phyloP scores from a whole-genome alignment of 2,888 invertebrate genomes.

The Imbricaverruca yamaguchii region DNA sequence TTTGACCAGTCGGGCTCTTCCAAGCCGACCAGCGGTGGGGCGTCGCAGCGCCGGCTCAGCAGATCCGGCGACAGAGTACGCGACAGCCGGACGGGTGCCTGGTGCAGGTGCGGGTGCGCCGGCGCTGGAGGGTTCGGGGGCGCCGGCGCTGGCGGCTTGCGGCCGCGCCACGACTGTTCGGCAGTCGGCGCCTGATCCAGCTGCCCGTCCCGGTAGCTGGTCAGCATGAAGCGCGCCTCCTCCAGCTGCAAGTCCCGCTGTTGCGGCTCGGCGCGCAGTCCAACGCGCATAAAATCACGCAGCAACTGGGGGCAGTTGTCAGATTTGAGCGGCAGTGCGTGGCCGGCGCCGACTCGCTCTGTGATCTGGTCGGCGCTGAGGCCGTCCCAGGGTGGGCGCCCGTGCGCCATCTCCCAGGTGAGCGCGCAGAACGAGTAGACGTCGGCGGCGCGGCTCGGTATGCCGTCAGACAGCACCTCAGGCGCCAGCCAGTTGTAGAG shows the following conservation, averaged over 20 bases:
- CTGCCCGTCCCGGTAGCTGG: neutral
- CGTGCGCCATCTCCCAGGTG: conserved; percentile 42
- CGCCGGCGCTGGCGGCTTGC: neutral
- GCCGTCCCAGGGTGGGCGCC: conserved; percentile 32
- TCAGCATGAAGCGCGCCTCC: conserved; percentile 12
- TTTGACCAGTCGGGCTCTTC: too few species aligned
- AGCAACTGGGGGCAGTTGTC: neutral
- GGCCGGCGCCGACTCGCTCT: conserved; percentile 28
- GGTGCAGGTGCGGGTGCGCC: neutral
- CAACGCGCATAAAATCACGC: neutral
- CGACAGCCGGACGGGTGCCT: neutral
- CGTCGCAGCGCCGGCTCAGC: neutral
- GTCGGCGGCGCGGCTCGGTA: conserved; percentile 40
- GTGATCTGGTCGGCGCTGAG: conserved; percentile 29
- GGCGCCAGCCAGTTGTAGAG: conserved; percentile 45
- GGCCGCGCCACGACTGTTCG: neutral
- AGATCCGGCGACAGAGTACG: neutral
- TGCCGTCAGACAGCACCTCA: conserved; percentile 41
- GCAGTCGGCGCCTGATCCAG: neutral
- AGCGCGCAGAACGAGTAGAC: conserved; percentile 44
- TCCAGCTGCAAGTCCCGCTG: conserved; percentile 7
- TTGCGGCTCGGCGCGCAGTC: neutral
- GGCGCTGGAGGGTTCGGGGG: neutral
- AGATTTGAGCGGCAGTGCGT: neutral
- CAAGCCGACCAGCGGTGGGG: too few species aligned